A percentile compares a stretch with the other conserved stretches of the same genome.
phyloP scores from a whole-genome alignment of 2,888 invertebrate genomes.

The Salticus scenicus region DNA sequence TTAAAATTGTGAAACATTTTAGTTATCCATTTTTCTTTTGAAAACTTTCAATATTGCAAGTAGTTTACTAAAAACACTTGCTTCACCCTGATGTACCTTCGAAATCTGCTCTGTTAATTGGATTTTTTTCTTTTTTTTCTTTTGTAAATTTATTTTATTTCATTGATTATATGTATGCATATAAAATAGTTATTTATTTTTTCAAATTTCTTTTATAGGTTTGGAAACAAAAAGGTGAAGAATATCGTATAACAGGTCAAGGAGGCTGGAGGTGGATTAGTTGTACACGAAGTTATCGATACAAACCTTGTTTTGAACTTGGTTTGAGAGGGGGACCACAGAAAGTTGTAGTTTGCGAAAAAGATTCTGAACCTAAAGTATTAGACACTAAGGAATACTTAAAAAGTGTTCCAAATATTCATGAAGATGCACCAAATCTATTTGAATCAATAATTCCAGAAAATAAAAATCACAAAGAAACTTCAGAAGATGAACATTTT shows the following conservation, averaged over 20 bases:
- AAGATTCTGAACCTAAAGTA: slow-evolving; percentile 60
- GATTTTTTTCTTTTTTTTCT: too few relatives aligned
- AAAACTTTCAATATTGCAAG: too few relatives aligned
- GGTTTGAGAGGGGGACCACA: slow-evolving; percentile 83
- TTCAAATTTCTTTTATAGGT: too few relatives aligned
- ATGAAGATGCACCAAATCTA: slow-evolving; percentile 1
- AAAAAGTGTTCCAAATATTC: slow-evolving; percentile 15
- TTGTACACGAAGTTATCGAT: slow-evolving; percentile 81
- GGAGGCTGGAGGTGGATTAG: slow-evolving; percentile 99
- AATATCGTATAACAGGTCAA: slow-evolving; percentile 95
- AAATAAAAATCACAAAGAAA: slow-evolving; percentile 38
- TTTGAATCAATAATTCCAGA: slow-evolving; percentile 17
- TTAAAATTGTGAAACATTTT: too few relatives aligned
- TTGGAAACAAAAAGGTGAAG: slow-evolving; percentile 99
- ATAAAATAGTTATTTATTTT: too few relatives aligned
- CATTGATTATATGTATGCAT: too few relatives aligned
- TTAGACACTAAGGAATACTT: slow-evolving; percentile 62
- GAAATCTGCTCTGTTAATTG: too few relatives aligned
- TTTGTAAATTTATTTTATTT: too few relatives aligned
- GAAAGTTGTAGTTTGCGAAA: slow-evolving; percentile 79
- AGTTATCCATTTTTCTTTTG: too few relatives aligned
- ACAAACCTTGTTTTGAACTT: slow-evolving; percentile 78
- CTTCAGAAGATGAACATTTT: slow-evolving; percentile 33
- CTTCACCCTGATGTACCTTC: too few relatives aligned
- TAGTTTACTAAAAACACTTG: too few relatives aligned